Base-by-base conservation (phyloP, 2,888 invertebrate genomes). In the Chrysomela aeneicollis region DNA sequence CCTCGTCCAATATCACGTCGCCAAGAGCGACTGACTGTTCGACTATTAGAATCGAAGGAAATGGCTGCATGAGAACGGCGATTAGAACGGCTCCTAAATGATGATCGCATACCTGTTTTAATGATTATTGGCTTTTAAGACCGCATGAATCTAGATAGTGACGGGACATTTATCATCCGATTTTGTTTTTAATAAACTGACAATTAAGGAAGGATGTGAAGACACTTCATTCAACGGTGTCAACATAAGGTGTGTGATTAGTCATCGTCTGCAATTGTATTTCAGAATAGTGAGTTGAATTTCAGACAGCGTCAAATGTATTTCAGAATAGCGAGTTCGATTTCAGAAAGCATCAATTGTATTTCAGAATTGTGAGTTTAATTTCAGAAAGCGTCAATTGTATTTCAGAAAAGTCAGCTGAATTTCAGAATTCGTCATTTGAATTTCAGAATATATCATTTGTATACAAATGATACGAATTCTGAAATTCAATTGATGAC, bases 61-160 rank as follows among this genome's bases (percentile, higher is more conserved):
- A 42, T 42, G n/a, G 42, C 15, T 42, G 3, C 42, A 42, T 42
- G 42, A 42, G 42, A 42, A 42, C 42, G 12, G 2, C 15, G 42
- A 35, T 12, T 1, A 3, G 12, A 42, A 42, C 42, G n/a, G n/a
- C 10, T 42, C 15, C 4, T 2, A 42, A 42, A n/a, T 12, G 42
- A 4, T 15, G 42, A 42, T 42, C 42, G 42, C 3, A 10, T 42
- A 42, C 42, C 42, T 42, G 42, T 42, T 42, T 42, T 42, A 42
- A 42, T 42, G 42, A 42, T 42, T 15, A 42, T 42, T 42, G 42
- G 42, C 42, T 42, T 12, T 42, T 42, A 42, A 42, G 42, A 42
- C 42, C 10, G 42, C 42, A 42, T 42, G n/a, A 42, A 42, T 42
- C 42, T 42, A 42, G 42, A 42, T 42, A 42, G 15, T 15, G 42